A percentile compares a stretch with the other conserved stretches of the same genome.
Conservation (phyloP, 2,113 vertebrate species). For the Spea bombifrons region DNA sequence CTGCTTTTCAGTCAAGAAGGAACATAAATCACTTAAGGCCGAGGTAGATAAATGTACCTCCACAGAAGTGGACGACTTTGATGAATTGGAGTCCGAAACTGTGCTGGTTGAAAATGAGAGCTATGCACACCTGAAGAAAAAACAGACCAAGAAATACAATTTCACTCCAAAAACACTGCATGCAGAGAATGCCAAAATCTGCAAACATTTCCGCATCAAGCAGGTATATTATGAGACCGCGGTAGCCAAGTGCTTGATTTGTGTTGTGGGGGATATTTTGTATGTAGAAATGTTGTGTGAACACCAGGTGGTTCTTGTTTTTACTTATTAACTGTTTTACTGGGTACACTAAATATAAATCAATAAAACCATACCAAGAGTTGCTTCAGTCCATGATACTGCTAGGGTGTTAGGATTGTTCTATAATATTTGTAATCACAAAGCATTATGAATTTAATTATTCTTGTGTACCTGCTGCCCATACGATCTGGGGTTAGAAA, state of each 20-base stretch:
- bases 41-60: slow-evolving; percentile 47
- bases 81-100: slow-evolving; percentile 62
- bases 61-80: slow-evolving; percentile 63
- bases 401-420: no score
- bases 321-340: no score
- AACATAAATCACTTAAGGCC: slow-evolving; percentile 42
- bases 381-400: no score
- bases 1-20: slow-evolving; percentile 54
- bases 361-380: no score
- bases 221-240: slow-evolving; percentile 63
- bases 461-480: no score
- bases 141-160: slow-evolving; percentile 70
- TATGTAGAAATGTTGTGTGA: no score
- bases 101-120: slow-evolving; percentile 81
- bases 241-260: not conserved
- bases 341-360: no score
- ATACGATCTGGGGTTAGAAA: no score
- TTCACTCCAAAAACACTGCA: slow-evolving; percentile 65
- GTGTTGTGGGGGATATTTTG: not conserved
- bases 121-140: slow-evolving; percentile 85
- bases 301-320: no score
- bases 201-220: slow-evolving; percentile 76
- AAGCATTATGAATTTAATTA: no score
- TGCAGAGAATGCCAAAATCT: slow-evolving; percentile 82
- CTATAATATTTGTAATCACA: no score